phyloP scores from a whole-genome alignment of 2,888 invertebrate genomes.

The Pocota personata region DNA sequence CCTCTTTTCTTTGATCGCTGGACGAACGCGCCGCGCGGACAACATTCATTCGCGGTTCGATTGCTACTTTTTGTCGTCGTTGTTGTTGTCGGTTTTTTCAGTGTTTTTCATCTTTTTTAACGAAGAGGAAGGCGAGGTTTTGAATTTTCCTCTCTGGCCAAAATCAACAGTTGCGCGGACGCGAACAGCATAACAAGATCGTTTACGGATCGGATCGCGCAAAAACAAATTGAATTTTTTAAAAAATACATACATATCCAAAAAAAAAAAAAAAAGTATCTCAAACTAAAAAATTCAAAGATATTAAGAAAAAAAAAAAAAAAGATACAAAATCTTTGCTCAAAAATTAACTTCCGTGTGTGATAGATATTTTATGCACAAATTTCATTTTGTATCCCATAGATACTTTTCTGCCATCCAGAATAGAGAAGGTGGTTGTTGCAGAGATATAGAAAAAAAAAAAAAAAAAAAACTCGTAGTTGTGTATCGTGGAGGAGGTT shows the following conservation, averaged over 20 bases:
- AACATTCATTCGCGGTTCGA: conserved; percentile 45
- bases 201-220: conserved; percentile 59
- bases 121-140: conserved; percentile 48
- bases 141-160: conserved; percentile 65
- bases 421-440: conserved; percentile 20
- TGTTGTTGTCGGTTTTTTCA: background rate
- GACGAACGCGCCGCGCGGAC: conserved; percentile 46
- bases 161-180: conserved; percentile 73
- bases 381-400: conserved; percentile 18
- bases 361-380: conserved; percentile 36
- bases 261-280: too few species aligned
- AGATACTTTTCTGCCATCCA: conserved; percentile 34
- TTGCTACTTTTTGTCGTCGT: conserved; percentile 34
- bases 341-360: conserved; percentile 36
- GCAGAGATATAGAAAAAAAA: conserved; percentile 13
- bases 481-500: conserved; percentile 26
- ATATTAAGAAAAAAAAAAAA: background rate
- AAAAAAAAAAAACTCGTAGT: conserved; percentile 59
- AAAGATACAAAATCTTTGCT: background rate
- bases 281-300: background rate
- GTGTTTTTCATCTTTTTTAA: conserved; percentile 1
- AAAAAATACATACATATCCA: too few species aligned
- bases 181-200: conserved; percentile 72
- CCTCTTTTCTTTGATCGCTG: conserved; percentile 58
- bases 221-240: conserved; percentile 8